A percentile compares a stretch with the other conserved stretches of the same genome.
phyloP scores from a whole-genome alignment of 2,113 vertebrate genomes.

The Microtus oregoni region DNA sequence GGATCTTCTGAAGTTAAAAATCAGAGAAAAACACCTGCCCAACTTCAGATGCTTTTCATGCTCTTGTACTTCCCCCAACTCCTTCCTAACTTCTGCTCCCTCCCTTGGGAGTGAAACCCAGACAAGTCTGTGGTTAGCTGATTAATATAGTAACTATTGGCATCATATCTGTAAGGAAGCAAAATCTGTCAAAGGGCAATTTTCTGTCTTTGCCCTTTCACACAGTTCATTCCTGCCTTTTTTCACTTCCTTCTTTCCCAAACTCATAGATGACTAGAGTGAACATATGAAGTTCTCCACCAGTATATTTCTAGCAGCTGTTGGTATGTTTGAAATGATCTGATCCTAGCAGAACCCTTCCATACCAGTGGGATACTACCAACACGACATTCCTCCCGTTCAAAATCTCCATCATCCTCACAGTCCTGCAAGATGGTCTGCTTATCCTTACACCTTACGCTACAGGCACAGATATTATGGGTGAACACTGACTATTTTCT shows the following conservation, averaged over 20 bases:
- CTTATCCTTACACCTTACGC: constrained; percentile 95
- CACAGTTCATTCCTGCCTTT: constrained; percentile 85
- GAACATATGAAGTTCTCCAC: constrained; percentile 89
- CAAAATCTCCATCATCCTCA: constrained; percentile 98
- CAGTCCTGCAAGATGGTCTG: constrained; percentile 97
- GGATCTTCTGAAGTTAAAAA: constrained; percentile 22
- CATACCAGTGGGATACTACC: constrained; percentile 98
- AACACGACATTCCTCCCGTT: constrained; percentile 94
- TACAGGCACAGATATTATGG: constrained; percentile 78
- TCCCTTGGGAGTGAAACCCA: not conserved
- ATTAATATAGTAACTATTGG: not conserved
- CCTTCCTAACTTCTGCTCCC: not conserved
- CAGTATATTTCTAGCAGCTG: constrained; percentile 89
- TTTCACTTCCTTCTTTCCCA: constrained; percentile 85
- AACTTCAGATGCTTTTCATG: not conserved
- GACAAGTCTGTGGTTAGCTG: not conserved
- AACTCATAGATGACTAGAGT: constrained; percentile 78
- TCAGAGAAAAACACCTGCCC: not conserved
- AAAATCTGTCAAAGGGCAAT: not conserved
- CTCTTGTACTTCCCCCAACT: not conserved
- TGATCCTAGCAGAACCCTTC: constrained; percentile 95
- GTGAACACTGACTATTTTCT: not conserved
- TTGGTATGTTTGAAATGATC: constrained; percentile 99
- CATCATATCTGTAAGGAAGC: constrained; percentile 11
- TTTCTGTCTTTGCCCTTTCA: constrained; percentile 2